A percentile compares a stretch with the other conserved stretches of the same genome.
Conservation (phyloP, 2,113 vertebrate species). For the Platysteira castanea region DNA sequence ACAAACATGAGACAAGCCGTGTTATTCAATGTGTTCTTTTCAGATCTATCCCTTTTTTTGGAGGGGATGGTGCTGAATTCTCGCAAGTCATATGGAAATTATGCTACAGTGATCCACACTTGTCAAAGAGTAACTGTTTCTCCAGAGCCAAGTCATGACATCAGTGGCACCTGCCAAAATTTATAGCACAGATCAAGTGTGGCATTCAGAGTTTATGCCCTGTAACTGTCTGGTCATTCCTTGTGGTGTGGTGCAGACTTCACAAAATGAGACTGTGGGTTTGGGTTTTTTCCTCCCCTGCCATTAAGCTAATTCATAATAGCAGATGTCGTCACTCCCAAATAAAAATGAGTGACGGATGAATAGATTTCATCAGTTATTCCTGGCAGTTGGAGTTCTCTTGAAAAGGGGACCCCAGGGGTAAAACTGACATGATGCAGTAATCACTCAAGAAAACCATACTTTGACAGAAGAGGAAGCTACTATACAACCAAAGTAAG, state of each 20-base stretch:
- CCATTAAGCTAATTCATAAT: slow-evolving; percentile 51
- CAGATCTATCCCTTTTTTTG: not conserved
- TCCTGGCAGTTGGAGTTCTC: slow-evolving; percentile 32
- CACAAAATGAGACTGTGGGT: slow-evolving; percentile 29
- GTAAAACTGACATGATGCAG: slow-evolving; percentile 42
- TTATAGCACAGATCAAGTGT: slow-evolving; percentile 44
- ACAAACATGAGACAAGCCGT: not conserved
- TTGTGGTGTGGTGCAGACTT: not conserved
- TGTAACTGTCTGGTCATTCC: slow-evolving; percentile 13
- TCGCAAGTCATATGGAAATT: not conserved
- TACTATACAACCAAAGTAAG: slow-evolving; percentile 64
- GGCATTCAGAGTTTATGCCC: slow-evolving; percentile 41
- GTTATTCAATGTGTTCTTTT: not conserved
- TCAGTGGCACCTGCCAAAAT: slow-evolving; percentile 48
- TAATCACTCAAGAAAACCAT: slow-evolving; percentile 49
- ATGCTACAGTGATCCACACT: slow-evolving; percentile 21
- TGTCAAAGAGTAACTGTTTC: slow-evolving; percentile 48
- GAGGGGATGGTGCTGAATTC: not conserved
- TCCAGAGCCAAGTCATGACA: slow-evolving; percentile 54
- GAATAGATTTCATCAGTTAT: slow-evolving; percentile 52
- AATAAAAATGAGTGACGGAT: slow-evolving; percentile 61
- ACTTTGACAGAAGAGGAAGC: slow-evolving; percentile 54
- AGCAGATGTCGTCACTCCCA: slow-evolving; percentile 60
- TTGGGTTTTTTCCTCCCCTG: not conserved
- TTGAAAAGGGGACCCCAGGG: slow-evolving; percentile 49